Evolutionary conservation across 2,888 invertebrate species (phyloP).

Genomic region (Cryptosula pallasiana): DNA sequence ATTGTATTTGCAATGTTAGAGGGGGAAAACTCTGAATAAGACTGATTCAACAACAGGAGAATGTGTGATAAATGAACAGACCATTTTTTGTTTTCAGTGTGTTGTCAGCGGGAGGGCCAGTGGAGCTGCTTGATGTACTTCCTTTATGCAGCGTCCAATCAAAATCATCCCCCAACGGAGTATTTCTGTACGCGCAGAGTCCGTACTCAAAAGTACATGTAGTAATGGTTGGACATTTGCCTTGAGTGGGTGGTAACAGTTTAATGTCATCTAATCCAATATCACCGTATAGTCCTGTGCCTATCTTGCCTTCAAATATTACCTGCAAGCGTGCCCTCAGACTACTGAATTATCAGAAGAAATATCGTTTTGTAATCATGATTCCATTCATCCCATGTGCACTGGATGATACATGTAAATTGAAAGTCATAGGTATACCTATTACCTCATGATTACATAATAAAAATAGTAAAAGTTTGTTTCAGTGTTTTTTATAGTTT

Average conservation of each 20-base stretch:
- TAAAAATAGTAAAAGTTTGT: too few species aligned
- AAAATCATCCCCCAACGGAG: slow-evolving; percentile 34
- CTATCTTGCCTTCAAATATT: slow-evolving; percentile 43
- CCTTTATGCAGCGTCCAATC: slow-evolving; percentile 41
- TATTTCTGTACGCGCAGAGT: slow-evolving; percentile 40
- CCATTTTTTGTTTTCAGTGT: slow-evolving; percentile 29
- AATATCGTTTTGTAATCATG: too few species aligned
- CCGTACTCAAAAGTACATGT: slow-evolving; percentile 42
- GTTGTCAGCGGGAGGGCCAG: slow-evolving; percentile 43
- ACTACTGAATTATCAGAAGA: too few species aligned
- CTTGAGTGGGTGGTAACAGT: slow-evolving; percentile 13
- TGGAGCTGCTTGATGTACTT: slow-evolving; percentile 30
- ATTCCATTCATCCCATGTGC: too few species aligned
- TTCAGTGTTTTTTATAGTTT: too few species aligned
- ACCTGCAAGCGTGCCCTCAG: slow-evolving; percentile 30
- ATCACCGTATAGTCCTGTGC: slow-evolving; percentile 39
- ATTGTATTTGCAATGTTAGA: too few species aligned
- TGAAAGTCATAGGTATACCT: too few species aligned
- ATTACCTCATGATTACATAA: too few species aligned
- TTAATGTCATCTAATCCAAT: slow-evolving; percentile 42
- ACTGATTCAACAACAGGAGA: too few species aligned
- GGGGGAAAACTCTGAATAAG: too few species aligned
- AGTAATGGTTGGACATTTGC: not conserved
- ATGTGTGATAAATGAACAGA: not conserved
- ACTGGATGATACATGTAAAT: too few species aligned